Conservation (phyloP, 2,113 vertebrate species). For the Brachirus orientalis region DNA sequence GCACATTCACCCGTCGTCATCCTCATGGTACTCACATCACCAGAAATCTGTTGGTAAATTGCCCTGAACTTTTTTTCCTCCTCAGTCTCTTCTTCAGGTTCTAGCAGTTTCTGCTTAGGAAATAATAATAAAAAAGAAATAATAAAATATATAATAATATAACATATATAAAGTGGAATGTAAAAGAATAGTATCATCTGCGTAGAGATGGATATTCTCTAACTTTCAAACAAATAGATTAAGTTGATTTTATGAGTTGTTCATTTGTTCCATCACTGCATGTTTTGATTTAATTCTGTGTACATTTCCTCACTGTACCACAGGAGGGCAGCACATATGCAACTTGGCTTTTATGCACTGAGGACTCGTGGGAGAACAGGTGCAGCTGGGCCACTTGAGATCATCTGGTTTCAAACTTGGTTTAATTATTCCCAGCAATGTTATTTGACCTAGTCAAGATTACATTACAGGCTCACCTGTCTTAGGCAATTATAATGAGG, state of each 20-base stretch:
- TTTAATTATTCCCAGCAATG: constrained; percentile 34
- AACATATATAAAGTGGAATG: too few species aligned
- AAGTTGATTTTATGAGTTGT: background rate
- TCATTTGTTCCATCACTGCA: background rate
- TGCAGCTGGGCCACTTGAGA: constrained; percentile 41
- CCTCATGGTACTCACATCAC: constrained; percentile 85
- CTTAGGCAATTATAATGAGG: background rate
- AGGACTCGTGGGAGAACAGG: constrained; percentile 44
- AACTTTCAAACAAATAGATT: background rate
- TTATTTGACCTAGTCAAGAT: constrained; percentile 32
- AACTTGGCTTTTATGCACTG: background rate
- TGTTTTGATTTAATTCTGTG: background rate
- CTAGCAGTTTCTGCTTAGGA: constrained; percentile 59
- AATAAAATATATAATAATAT: too few species aligned
- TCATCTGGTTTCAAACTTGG: constrained; percentile 33
- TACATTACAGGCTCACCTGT: constrained; percentile 30
- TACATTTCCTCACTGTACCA: constrained; percentile 9
- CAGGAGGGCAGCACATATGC: constrained; percentile 24
- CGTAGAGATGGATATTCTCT: background rate
- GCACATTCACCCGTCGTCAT: background rate
- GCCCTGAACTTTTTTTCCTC: constrained; percentile 89
- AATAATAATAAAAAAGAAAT: background rate
- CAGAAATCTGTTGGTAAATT: constrained; percentile 93
- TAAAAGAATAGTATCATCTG: too few species aligned
- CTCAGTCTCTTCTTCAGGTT: constrained; percentile 79